Conservation (phyloP, 2,888 invertebrate genomes). For the Patella caerulea region DNA sequence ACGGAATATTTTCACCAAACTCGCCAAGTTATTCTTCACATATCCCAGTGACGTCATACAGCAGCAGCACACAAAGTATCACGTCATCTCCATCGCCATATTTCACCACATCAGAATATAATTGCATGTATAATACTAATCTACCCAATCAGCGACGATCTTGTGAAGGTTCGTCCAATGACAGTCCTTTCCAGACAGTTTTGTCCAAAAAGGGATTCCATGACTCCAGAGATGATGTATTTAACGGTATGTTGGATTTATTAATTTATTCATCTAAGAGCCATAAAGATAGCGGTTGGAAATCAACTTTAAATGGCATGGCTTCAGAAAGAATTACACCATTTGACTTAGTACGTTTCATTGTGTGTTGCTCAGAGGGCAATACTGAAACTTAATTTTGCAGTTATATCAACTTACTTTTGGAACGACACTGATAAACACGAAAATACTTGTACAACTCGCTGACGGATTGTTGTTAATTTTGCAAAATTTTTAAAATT, state of each 20-base stretch:
- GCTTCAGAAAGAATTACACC: no score
- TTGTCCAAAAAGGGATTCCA: slow-evolving; percentile 24
- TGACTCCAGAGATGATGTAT: slow-evolving; percentile 25
- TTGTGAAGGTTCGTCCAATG: not conserved
- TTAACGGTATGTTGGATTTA: slow-evolving; percentile 15
- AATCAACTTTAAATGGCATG: no score
- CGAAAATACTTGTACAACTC: no score
- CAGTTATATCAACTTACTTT: no score
- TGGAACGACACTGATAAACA: no score
- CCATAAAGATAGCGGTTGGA: no score
- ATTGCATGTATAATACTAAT: not conserved
- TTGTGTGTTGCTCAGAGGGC: no score
- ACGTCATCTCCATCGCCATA: slow-evolving; percentile 15
- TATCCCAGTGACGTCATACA: slow-evolving; percentile 14
- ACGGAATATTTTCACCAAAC: slow-evolving; percentile 29
- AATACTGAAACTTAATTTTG: no score
- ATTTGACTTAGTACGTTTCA: no score
- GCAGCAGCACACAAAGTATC: not conserved
- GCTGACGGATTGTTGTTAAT: no score
- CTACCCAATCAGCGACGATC: not conserved
- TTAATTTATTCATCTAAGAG: not conserved
- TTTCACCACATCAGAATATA: not conserved
- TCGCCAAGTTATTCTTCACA: slow-evolving; percentile 9
- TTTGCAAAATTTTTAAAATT: no score
- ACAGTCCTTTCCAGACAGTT: not conserved